phyloP scores from a whole-genome alignment of 2,888 invertebrate species.

The Drosophila imparisetae region DNA sequence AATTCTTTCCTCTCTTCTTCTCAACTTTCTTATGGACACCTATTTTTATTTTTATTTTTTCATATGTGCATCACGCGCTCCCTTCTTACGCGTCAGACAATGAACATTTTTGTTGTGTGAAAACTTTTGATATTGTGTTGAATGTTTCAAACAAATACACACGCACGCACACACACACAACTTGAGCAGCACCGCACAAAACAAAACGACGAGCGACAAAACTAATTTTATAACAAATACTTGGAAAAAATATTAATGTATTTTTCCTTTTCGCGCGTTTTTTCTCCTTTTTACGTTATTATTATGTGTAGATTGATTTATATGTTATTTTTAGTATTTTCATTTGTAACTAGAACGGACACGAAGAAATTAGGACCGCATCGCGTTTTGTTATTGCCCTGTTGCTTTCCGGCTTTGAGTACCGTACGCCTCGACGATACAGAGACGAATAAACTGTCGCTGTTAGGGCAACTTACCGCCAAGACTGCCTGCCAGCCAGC shows the following conservation, averaged over 20 bases:
- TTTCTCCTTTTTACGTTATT: slow-evolving; percentile 2
- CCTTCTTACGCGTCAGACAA: slow-evolving; percentile 69
- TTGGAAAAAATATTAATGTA: slow-evolving; percentile 13
- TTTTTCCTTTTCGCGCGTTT: slow-evolving; percentile 45
- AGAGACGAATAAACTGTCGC: slow-evolving; percentile 73
- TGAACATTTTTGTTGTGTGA: slow-evolving; percentile 51
- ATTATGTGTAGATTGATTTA: slow-evolving; percentile 21
- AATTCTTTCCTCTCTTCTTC: slow-evolving; percentile 33
- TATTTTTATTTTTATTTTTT: slow-evolving; percentile 35
- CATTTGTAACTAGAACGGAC: slow-evolving; percentile 39
- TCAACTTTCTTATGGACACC: slow-evolving; percentile 44
- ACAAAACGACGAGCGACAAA: slow-evolving; percentile 50
- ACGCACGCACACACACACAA: slow-evolving; percentile 34
- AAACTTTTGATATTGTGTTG: slow-evolving; percentile 35
- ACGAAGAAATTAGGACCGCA: slow-evolving; percentile 69
- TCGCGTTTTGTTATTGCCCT: slow-evolving; percentile 66
- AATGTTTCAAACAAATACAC: slow-evolving; percentile 32
- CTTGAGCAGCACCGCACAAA: slow-evolving; percentile 52
- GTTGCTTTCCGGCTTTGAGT: slow-evolving; percentile 56
- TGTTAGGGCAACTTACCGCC: slow-evolving; percentile 65
- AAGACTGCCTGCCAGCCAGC: slow-evolving; percentile 55
- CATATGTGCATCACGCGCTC: slow-evolving; percentile 72
- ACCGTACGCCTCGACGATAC: slow-evolving; percentile 70
- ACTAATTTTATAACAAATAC: slow-evolving; percentile 32
- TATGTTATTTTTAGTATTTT: slow-evolving; percentile 40